phyloP scores from a whole-genome alignment of 2,888 invertebrate genomes.

The Pediacus dermestoides region DNA sequence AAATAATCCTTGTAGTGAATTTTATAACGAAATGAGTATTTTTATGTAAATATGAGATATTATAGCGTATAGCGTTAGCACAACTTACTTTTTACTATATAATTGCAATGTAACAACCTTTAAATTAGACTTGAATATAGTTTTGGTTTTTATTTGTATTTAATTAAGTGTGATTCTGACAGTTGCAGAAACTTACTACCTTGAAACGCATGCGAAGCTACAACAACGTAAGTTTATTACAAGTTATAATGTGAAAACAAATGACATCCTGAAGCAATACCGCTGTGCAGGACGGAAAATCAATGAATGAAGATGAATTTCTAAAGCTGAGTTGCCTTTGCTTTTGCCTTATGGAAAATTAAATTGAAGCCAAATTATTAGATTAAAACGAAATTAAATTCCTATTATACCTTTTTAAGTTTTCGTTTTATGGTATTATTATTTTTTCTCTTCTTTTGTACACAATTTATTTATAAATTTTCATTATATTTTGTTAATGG shows the following conservation, averaged over 20 bases:
- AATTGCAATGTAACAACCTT: no score
- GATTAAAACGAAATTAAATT: slow-evolving; percentile 9
- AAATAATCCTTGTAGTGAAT: no score
- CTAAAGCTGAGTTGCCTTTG: slow-evolving; percentile 2
- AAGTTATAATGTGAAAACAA: slow-evolving; percentile 31
- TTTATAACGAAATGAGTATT: no score
- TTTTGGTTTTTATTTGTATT: no score
- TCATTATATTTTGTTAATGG: no score
- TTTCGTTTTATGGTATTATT: slow-evolving; percentile 1
- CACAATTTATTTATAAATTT: background rate
- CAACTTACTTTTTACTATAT: no score
- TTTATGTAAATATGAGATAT: no score
- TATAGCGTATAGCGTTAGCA: no score
- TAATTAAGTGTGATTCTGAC: no score
- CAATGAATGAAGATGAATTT: slow-evolving; percentile 27
- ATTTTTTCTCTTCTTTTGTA: background rate
- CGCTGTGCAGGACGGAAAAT: slow-evolving; percentile 29
- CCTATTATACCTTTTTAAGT: slow-evolving; percentile 6
- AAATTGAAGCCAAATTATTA: slow-evolving; percentile 35
- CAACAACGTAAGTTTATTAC: slow-evolving; percentile 26
- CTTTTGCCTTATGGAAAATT: slow-evolving; percentile 10
- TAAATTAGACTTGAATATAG: no score
- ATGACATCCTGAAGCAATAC: slow-evolving; percentile 31
- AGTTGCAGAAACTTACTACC: no score
- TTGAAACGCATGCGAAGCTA: slow-evolving; percentile 13